These are phyloP conservation scores for Linepithema humile DNA, from an alignment of 1,140 invertebrate species.

Conservation along the genomic window DNA sequence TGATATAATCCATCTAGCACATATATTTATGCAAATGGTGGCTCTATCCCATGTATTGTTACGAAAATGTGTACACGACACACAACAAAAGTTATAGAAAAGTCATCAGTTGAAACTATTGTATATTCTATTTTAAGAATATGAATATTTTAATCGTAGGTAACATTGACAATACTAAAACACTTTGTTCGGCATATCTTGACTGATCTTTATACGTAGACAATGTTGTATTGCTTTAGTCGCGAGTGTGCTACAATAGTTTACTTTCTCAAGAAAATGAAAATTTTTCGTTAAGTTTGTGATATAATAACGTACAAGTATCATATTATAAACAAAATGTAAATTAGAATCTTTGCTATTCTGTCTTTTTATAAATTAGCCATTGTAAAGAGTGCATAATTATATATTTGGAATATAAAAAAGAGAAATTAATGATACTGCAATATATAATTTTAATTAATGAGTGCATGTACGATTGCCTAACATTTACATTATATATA, in stretches of 20 bases:
- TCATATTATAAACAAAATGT: not conserved
- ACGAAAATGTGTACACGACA: conserved; percentile 18
- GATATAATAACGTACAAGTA: not conserved
- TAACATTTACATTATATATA: too few relatives aligned
- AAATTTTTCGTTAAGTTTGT: not conserved
- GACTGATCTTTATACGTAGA: not conserved
- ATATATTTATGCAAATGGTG: conserved; percentile 72
- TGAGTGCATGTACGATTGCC: not conserved
- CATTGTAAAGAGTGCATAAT: not conserved
- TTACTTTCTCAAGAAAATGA: not conserved
- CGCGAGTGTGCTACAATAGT: not conserved
- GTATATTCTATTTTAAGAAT: conserved; percentile 27
- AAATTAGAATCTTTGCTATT: conserved; percentile 4
- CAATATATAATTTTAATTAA: not conserved
- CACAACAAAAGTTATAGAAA: conserved; percentile 30
- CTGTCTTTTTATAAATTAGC: conserved; percentile 31
- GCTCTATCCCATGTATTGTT: conserved; percentile 73
- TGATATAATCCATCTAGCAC: conserved; percentile 77
- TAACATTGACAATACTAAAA: not conserved
- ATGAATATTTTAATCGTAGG: conserved; percentile 19
- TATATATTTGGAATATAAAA: not conserved
- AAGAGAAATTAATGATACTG: not conserved
- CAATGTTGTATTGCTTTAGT: not conserved
- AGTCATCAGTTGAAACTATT: not conserved
- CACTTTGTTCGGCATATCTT: conserved; percentile 2